Evolutionary conservation across 2,888 invertebrate species (phyloP).

Genomic region (Sphaerophoria rueppellii): DNA sequence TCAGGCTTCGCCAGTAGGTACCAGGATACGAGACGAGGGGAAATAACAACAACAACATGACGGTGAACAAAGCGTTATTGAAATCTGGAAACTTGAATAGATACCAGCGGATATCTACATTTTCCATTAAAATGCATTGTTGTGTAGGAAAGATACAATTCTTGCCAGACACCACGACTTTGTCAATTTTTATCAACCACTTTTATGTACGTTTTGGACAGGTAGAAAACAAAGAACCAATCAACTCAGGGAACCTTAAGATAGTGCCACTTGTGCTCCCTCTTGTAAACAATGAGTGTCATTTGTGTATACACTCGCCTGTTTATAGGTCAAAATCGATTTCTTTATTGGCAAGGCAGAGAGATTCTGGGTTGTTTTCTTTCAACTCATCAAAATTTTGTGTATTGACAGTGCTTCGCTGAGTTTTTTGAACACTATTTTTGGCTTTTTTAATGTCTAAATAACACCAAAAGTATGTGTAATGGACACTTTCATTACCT

Average conservation of each 20-base stretch:
- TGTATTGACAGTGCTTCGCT: neutral
- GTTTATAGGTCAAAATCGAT: constrained; percentile 74
- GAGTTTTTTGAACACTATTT: neutral
- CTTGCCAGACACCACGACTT: constrained; percentile 17
- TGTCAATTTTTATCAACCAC: constrained; percentile 55
- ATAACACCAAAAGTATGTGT: neutral
- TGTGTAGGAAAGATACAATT: constrained; percentile 43
- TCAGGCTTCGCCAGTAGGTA: constrained; percentile 10
- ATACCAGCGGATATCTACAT: constrained; percentile 68
- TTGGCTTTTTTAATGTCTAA: neutral
- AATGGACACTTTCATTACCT: constrained; percentile 55
- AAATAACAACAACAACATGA: neutral
- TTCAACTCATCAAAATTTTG: constrained; percentile 14
- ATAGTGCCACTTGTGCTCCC: constrained; percentile 71
- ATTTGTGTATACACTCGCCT: constrained; percentile 71
- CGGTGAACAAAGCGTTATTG: constrained; percentile 12
- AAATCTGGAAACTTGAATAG: constrained; percentile 67
- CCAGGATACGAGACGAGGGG: neutral
- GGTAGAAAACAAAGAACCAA: constrained; percentile 18
- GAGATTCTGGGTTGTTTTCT: constrained; percentile 17
- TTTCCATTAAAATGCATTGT: constrained; percentile 46
- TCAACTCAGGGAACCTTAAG: constrained; percentile 45
- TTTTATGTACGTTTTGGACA: constrained; percentile 43
- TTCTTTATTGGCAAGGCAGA: constrained; percentile 24
- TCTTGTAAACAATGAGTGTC: constrained; percentile 72